A percentile compares a stretch with the other conserved stretches of the same genome.
Conservation (phyloP, 2,888 invertebrate genomes). For the Monochamus alternatus region DNA sequence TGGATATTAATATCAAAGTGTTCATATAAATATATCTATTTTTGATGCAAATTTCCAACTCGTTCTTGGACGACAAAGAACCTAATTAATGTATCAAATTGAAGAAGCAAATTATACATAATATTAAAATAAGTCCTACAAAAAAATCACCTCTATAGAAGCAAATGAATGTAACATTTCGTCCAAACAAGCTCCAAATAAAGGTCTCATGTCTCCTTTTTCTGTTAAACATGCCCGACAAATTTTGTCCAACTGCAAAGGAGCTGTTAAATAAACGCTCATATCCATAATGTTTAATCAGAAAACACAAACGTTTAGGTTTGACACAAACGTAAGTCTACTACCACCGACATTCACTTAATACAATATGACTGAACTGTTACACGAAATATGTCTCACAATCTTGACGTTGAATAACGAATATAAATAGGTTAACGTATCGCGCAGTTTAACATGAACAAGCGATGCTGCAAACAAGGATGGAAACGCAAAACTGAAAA, state of each 20-base stretch:
- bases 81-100: not conserved
- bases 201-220: constrained; percentile 71
- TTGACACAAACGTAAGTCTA: constrained; percentile 55
- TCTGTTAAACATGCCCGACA: constrained; percentile 71
- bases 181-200: constrained; percentile 72
- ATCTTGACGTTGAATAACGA: constrained; percentile 19
- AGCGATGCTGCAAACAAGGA: no score
- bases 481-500: no score
- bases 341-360: constrained; percentile 29
- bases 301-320: constrained; percentile 65
- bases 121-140: constrained; percentile 9
- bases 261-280: constrained; percentile 69
- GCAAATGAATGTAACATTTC: constrained; percentile 72
- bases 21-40: no score
- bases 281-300: constrained; percentile 67
- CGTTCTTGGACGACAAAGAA: no score
- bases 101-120: not conserved
- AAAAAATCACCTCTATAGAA: constrained; percentile 65
- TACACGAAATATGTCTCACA: constrained; percentile 58
- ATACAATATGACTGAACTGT: constrained; percentile 55
- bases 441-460: no score
- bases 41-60: no score
- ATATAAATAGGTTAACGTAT: no score
- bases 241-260: constrained; percentile 69
- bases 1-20: no score